phyloP scores from a whole-genome alignment of 1,140 invertebrate species.

The Zaprionus davidi region DNA sequence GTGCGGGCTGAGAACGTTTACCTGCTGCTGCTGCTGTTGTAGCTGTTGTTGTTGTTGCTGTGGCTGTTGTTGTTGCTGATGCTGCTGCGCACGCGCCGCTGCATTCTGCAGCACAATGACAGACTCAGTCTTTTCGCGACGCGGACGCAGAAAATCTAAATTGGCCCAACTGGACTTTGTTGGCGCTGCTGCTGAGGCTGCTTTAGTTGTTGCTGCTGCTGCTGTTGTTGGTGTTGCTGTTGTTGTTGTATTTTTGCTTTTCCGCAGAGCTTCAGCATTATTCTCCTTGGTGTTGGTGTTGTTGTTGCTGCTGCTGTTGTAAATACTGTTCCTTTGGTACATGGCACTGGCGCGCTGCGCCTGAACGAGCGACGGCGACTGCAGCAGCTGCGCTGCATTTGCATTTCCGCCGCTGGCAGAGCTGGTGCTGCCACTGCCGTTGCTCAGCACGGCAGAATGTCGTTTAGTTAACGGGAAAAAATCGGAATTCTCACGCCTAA shows the following conservation, averaged over 20 bases:
- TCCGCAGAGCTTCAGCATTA: slow-evolving; percentile 1
- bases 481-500: slow-evolving; percentile 92
- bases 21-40: slow-evolving; percentile 80
- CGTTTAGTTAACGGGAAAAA: slow-evolving; percentile 90
- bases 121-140: slow-evolving; percentile 93
- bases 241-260: slow-evolving; percentile 32
- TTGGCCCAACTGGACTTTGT: slow-evolving; percentile 70
- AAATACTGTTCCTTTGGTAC: slow-evolving; percentile 87
- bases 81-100: slow-evolving; percentile 85
- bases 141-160: slow-evolving; percentile 86
- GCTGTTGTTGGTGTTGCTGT: slow-evolving; percentile 32
- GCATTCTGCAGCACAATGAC: slow-evolving; percentile 90
- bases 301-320: slow-evolving; percentile 52
- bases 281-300: slow-evolving; percentile 29
- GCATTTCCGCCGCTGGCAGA: background rate
- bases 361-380: slow-evolving; percentile 70
- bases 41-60: slow-evolving; percentile 43
- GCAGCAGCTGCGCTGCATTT: slow-evolving; percentile 78
- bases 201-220: slow-evolving; percentile 18
- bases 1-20: slow-evolving; percentile 81
- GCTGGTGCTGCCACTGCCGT: slow-evolving; percentile 83
- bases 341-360: slow-evolving; percentile 87
- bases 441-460: slow-evolving; percentile 88
- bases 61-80: slow-evolving; percentile 82
- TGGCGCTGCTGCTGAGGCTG: slow-evolving; percentile 22